These are phyloP conservation scores for Phrixothrix hirtus DNA, from an alignment of 2,888 invertebrate genomes.

Conservation along the genomic window DNA sequence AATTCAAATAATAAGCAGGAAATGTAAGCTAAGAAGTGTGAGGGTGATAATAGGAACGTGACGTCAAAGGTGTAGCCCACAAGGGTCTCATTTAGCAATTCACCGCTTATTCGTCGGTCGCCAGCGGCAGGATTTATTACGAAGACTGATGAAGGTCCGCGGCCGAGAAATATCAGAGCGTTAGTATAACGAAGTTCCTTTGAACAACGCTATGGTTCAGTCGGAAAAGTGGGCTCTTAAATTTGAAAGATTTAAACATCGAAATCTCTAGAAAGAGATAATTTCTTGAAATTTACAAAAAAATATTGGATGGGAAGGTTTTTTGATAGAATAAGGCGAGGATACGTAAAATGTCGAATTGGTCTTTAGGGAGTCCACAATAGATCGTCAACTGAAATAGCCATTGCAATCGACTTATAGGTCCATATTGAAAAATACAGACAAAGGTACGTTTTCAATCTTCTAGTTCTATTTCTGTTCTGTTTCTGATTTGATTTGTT, in stretches of 20 bases:
- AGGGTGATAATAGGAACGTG: too few relatives aligned
- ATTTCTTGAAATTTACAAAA: conserved; percentile 38
- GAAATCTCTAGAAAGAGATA: conserved; percentile 31
- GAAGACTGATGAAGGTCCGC: conserved; percentile 31
- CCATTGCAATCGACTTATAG: conserved; percentile 45
- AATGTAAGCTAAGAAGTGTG: too few relatives aligned
- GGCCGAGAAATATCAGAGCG: conserved; percentile 29
- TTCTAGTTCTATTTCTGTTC: conserved; percentile 42
- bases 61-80: conserved; percentile 40
- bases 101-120: conserved; percentile 35
- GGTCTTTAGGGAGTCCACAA: conserved; percentile 42
- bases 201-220: conserved; percentile 27
- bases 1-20: too few relatives aligned
- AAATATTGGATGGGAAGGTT: conserved; percentile 20
- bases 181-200: conserved; percentile 28
- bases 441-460: conserved; percentile 49
- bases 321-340: conserved; percentile 40
- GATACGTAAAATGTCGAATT: conserved; percentile 46
- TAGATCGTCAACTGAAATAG: conserved; percentile 44
- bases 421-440: conserved; percentile 48
- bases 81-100: conserved; percentile 38
- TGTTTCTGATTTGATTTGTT: conserved; percentile 49
- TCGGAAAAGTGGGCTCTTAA: conserved; percentile 27
- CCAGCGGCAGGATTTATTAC: conserved; percentile 37
- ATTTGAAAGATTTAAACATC: conserved; percentile 31